Evolutionary conservation across 2,113 vertebrate species (phyloP).

Genomic region (Cheilinus undulatus): DNA sequence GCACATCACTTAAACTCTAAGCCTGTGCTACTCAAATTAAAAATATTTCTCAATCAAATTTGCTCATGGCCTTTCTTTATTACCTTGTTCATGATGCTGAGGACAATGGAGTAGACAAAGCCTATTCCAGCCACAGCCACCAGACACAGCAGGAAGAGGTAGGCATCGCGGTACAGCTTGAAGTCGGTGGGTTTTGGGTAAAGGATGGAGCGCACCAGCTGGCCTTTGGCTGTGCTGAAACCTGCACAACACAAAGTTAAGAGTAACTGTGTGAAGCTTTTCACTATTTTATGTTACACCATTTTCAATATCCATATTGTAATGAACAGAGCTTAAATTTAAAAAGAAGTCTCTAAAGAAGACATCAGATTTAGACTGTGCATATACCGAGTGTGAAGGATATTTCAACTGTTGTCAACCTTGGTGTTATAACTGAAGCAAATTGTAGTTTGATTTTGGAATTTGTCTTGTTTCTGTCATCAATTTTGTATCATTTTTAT

Average conservation of each 20-base stretch:
- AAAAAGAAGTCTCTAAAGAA: background rate
- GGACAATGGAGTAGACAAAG: constrained; percentile 92
- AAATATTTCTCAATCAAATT: background rate
- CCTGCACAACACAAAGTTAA: constrained; percentile 78
- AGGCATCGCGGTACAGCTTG: constrained; percentile 97
- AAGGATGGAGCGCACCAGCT: constrained; percentile 95
- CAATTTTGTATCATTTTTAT: too few species aligned
- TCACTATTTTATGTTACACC: background rate
- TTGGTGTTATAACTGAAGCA: too few species aligned
- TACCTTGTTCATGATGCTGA: constrained; percentile 92
- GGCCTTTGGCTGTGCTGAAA: constrained; percentile 97
- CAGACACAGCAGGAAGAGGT: constrained; percentile 94
- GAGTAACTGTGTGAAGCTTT: background rate
- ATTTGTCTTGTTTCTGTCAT: too few species aligned
- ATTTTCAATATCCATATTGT: background rate
- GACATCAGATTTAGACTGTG: too few species aligned
- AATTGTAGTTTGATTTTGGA: too few species aligned
- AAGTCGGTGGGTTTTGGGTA: constrained; percentile 99
- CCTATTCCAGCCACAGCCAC: constrained; percentile 93
- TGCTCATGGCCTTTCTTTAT: constrained; percentile 17
- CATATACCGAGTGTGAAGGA: too few species aligned
- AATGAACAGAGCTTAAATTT: too few species aligned
- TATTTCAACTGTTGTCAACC: too few species aligned
- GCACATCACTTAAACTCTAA: background rate
- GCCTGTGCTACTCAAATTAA: too few species aligned